A percentile compares a stretch with the other conserved stretches of the same genome.
Conservation (phyloP, 2,113 vertebrate species). For the Mionectes macconnelli region DNA sequence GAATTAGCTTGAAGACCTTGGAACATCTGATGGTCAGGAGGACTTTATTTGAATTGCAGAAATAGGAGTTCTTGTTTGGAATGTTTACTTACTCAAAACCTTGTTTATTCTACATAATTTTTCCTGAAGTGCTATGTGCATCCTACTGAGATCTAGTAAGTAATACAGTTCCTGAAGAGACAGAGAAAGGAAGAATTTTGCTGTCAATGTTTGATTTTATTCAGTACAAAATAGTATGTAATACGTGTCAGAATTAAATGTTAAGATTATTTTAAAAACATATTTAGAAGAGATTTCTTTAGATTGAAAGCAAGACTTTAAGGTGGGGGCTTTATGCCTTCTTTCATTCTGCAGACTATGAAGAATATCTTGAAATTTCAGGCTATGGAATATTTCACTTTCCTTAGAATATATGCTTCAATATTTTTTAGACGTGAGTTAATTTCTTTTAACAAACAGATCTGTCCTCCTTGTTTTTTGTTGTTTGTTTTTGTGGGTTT, state of each 20-base stretch:
- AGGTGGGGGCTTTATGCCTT: neutral
- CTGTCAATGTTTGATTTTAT: neutral
- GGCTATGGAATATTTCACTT: neutral
- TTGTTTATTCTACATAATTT: neutral
- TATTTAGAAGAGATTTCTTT: neutral
- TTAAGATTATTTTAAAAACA: neutral
- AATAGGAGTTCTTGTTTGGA: neutral
- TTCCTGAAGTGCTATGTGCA: fast-evolving
- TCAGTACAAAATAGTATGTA: neutral
- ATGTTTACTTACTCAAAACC: neutral
- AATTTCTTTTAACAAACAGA: neutral
- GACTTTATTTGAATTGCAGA: neutral
- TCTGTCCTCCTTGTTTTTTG: neutral
- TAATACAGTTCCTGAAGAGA: neutral
- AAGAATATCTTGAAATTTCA: neutral
- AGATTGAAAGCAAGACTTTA: neutral
- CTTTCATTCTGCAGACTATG: neutral
- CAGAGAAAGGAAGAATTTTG: neutral
- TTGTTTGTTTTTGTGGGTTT: no score
- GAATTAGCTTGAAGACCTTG: neutral
- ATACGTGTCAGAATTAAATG: neutral
- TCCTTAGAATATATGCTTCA: neutral
- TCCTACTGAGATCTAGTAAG: neutral
- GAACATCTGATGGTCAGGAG: neutral
- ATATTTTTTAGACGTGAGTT: neutral